A percentile compares a stretch with the other conserved stretches of the same genome.
phyloP scores from a whole-genome alignment of 1,140 invertebrate genomes.

The Triops longicaudatus region DNA sequence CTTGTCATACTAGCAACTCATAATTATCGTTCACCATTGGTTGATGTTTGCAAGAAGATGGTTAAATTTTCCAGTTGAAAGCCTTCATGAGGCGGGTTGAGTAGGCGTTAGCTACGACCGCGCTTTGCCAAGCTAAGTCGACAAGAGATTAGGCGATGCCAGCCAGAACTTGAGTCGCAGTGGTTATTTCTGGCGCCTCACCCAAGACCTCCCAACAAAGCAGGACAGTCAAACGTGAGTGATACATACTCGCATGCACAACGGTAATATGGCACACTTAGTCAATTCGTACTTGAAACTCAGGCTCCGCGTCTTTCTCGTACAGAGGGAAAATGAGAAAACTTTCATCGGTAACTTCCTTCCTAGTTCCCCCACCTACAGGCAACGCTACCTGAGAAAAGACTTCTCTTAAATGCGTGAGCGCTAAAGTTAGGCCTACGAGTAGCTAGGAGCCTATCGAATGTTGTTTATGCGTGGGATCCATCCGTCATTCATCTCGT shows the following conservation, averaged over 20 bases:
- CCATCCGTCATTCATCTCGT: neutral
- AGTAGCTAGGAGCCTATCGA: neutral
- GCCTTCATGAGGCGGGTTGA: neutral
- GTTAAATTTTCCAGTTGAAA: neutral
- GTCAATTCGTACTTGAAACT: neutral
- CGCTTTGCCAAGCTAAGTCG: neutral
- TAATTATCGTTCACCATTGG: too few species aligned
- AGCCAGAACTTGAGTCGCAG: slow-evolving; percentile 11
- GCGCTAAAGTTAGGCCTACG: neutral
- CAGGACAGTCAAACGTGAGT: neutral
- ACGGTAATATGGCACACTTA: neutral
- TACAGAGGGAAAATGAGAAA: neutral
- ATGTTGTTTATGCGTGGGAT: neutral
- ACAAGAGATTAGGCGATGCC: neutral
- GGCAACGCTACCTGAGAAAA: neutral
- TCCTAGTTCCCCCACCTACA: neutral
- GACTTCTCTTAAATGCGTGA: neutral
- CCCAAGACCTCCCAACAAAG: slow-evolving; percentile 6
- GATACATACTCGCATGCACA: neutral
- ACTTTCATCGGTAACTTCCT: neutral
- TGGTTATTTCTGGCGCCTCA: neutral
- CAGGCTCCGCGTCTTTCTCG: neutral
- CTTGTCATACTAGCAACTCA: neutral
- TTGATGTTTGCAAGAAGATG: too few species aligned
- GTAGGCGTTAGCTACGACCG: slow-evolving; percentile 3